A percentile compares a stretch with the other conserved stretches of the same genome.
These are phyloP conservation scores for Bergia puertoricense DNA, from an alignment of 92 coral and sea anemone species.

Conservation along the genomic window DNA sequence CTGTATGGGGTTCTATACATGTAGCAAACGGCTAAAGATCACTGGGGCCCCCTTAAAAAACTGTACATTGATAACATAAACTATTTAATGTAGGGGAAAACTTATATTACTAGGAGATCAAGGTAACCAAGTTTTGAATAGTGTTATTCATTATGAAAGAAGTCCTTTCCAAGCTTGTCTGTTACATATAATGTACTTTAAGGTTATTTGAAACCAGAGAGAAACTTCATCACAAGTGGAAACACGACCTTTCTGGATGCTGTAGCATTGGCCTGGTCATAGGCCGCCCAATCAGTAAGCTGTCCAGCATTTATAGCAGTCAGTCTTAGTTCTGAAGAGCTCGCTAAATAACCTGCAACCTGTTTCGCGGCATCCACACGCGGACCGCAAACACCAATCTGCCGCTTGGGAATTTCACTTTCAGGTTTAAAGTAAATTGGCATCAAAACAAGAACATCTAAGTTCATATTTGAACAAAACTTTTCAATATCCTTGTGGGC, in stretches of 20 bases:
- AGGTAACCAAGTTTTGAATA: too few relatives aligned
- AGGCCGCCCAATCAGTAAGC: conserved; percentile 51
- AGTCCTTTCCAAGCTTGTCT: too few relatives aligned
- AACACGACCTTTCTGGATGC: conserved; percentile 81
- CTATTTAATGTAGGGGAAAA: too few relatives aligned
- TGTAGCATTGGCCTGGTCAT: conserved; percentile 66
- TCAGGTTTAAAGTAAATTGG: conserved; percentile 61
- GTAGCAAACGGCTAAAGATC: too few relatives aligned
- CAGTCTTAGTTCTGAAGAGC: conserved; percentile 51
- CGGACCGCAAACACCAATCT: conserved; percentile 75
- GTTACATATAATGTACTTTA: background rate
- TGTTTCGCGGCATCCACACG: conserved; percentile 28
- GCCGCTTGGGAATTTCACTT: conserved; percentile 74
- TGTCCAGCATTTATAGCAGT: conserved; percentile 26
- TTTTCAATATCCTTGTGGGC: conserved; percentile 41
- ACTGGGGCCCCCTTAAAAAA: too few relatives aligned
- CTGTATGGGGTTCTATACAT: too few relatives aligned
- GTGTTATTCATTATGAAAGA: too few relatives aligned
- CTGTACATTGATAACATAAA: too few relatives aligned
- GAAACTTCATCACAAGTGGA: conserved; percentile 68
- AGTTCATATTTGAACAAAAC: conserved; percentile 51
- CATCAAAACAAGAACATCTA: conserved; percentile 74
- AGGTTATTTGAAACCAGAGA: background rate
- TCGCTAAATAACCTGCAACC: conserved; percentile 50
- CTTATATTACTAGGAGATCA: too few relatives aligned